Percentiles rank a stretch among this genome's conserved stretches.
Conservation (phyloP, 2,797 vertebrate genomes). For the Sebastes goodei region DNA sequence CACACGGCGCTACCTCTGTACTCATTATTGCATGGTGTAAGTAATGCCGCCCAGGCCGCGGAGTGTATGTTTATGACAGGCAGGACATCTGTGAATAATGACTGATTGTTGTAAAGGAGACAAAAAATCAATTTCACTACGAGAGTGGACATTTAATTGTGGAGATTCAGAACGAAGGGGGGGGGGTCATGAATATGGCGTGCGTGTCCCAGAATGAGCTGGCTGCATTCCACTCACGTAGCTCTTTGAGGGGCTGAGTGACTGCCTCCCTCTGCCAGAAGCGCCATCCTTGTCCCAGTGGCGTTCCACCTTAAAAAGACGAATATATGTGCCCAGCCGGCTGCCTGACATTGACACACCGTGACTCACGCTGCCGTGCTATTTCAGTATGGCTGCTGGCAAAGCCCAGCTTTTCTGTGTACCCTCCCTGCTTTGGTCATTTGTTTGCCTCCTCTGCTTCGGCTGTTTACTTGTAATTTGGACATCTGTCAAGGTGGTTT, state of each 20-base stretch:
- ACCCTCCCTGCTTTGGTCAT: conserved; percentile 53
- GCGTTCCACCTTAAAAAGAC: conserved; percentile 73
- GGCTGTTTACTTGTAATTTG: conserved; percentile 79
- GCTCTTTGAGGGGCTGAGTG: conserved; percentile 57
- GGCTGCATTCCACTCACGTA: conserved; percentile 50
- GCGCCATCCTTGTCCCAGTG: conserved; percentile 54
- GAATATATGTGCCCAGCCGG: conserved; percentile 65
- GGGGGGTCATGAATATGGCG: conserved; percentile 21
- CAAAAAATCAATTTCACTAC: conserved; percentile 44
- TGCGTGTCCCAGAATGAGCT: not conserved
- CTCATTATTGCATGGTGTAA: conserved; percentile 10
- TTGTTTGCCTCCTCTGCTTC: conserved; percentile 67
- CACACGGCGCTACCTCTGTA: not conserved
- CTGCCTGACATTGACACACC: conserved; percentile 70
- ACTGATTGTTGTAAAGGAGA: conserved; percentile 33
- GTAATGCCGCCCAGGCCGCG: not conserved
- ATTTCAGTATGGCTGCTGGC: conserved; percentile 68
- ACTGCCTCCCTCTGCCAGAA: conserved; percentile 62
- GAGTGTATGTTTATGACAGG: conserved; percentile 23
- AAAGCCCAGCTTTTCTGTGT: conserved; percentile 30
- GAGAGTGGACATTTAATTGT: conserved; percentile 49
- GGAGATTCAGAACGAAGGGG: not conserved
- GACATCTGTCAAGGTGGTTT: conserved; percentile 79
- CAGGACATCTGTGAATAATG: conserved; percentile 35
- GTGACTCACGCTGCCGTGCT: conserved; percentile 68